Conservation (phyloP, 1,140 invertebrate genomes). For the Anthonomus grandis region DNA sequence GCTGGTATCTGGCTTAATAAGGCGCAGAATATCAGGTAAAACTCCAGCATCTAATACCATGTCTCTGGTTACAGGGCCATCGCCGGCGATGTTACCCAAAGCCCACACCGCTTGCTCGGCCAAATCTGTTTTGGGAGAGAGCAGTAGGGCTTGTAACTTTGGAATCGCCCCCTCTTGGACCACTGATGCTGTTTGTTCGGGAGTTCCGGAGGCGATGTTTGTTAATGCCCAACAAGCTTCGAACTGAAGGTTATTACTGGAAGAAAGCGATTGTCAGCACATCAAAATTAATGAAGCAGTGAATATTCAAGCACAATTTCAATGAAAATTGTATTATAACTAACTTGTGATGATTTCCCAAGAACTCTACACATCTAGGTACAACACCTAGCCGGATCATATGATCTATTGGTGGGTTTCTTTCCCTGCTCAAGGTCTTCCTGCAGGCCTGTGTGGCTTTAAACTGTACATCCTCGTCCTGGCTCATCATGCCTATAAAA, state of each 20-base stretch:
- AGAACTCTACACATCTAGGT: constrained; percentile 76
- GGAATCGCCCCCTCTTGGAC: constrained; percentile 84
- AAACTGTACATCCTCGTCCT: constrained; percentile 60
- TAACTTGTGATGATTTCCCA: constrained; percentile 69
- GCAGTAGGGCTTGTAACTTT: constrained; percentile 74
- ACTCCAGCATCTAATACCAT: constrained; percentile 65
- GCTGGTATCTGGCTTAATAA: constrained; percentile 60
- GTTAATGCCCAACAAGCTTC: constrained; percentile 98
- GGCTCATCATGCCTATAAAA: constrained; percentile 57
- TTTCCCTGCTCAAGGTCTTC: constrained; percentile 87
- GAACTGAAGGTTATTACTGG: constrained; percentile 87
- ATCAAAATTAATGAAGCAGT: neutral
- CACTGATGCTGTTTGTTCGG: constrained; percentile 84
- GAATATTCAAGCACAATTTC: neutral
- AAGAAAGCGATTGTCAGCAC: constrained; percentile 13
- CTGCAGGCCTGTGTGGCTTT: constrained; percentile 72
- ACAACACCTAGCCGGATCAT: constrained; percentile 87
- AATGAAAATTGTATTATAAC: constrained; percentile 29
- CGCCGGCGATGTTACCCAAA: constrained; percentile 94
- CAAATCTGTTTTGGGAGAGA: constrained; percentile 72
- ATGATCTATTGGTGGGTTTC: constrained; percentile 90
- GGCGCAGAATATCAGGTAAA: constrained; percentile 62
- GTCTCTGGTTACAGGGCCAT: constrained; percentile 74
- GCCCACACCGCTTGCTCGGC: constrained; percentile 98
- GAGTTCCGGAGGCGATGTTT: constrained; percentile 95